A percentile compares a stretch with the other conserved stretches of the same genome.
These are phyloP conservation scores for Trichonephila clavipes DNA, from an alignment of 1,140 invertebrate genomes.

Conservation along the genomic window DNA sequence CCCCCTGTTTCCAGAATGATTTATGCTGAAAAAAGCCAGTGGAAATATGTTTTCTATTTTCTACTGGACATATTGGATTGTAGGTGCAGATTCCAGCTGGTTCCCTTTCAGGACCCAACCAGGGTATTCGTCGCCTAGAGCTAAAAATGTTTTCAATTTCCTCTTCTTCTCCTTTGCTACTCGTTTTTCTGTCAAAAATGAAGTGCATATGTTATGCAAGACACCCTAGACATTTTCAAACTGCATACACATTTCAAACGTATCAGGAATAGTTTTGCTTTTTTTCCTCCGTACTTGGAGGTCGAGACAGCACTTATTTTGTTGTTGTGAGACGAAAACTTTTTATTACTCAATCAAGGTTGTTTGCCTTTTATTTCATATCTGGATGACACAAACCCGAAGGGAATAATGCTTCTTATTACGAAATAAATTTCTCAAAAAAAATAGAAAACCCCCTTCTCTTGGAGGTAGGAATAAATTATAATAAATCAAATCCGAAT, in stretches of 20 bases:
- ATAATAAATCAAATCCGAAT: constrained; percentile 23
- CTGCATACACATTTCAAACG: constrained; percentile 43
- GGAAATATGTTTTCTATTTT: constrained; percentile 65
- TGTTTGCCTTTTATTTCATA: constrained; percentile 35
- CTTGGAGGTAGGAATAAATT: neutral
- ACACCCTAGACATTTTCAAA: constrained; percentile 44
- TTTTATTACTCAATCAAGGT: constrained; percentile 26
- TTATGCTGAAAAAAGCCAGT: constrained; percentile 45
- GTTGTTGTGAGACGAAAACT: neutral
- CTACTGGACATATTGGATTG: constrained; percentile 62
- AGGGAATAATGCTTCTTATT: neutral
- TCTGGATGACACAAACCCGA: constrained; percentile 4
- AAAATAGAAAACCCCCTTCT: neutral
- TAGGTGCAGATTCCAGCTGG: constrained; percentile 47
- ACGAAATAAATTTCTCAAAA: constrained; percentile 21
- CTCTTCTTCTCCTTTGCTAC: constrained; percentile 53
- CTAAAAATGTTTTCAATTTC: constrained; percentile 69
- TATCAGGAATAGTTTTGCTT: constrained; percentile 23
- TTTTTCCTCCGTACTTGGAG: constrained; percentile 1
- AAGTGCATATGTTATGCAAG: constrained; percentile 54
- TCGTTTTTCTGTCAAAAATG: constrained; percentile 58
- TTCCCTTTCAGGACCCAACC: constrained; percentile 47
- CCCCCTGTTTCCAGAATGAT: constrained; percentile 53
- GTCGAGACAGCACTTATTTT: constrained; percentile 22
- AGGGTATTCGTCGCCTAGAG: constrained; percentile 55